Conservation (phyloP, 2,888 invertebrate species). For the Timandra comae region DNA sequence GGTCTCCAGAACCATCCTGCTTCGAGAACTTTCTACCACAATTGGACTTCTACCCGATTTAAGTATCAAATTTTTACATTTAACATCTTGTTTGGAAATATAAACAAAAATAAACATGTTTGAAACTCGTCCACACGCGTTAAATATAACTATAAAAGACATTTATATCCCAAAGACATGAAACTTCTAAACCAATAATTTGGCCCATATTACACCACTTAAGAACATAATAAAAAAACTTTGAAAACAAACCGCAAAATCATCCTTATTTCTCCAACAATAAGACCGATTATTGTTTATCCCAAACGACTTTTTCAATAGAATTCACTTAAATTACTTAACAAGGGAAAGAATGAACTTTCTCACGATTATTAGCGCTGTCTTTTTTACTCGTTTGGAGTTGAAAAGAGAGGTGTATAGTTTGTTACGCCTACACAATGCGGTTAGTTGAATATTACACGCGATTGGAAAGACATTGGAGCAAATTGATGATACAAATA, state of each 20-base stretch:
- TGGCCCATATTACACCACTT: neutral
- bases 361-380: slow-evolving; percentile 9
- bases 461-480: slow-evolving; percentile 25
- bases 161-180: neutral
- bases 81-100: too few species aligned
- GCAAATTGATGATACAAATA: slow-evolving; percentile 28
- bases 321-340: slow-evolving; percentile 7
- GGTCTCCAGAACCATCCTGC: too few species aligned
- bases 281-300: slow-evolving; percentile 6
- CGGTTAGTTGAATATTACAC: slow-evolving; percentile 18
- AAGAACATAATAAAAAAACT: neutral
- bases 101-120: too few species aligned
- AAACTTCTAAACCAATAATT: slow-evolving; percentile 1
- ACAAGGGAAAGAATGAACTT: slow-evolving; percentile 27
- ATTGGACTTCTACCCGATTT: too few species aligned
- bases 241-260: too few species aligned
- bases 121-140: too few species aligned
- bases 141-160: neutral
- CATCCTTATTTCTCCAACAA: too few species aligned
- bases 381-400: slow-evolving; percentile 11
- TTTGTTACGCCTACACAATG: slow-evolving; percentile 25
- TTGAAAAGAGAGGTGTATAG: slow-evolving; percentile 13
- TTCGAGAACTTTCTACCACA: too few species aligned
- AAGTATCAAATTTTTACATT: too few species aligned
- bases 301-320: slow-evolving; percentile 19